These are phyloP conservation scores for Ctenochaetus hawaiiensis DNA, from an alignment of 2,797 vertebrate species.

Conservation along the genomic window DNA sequence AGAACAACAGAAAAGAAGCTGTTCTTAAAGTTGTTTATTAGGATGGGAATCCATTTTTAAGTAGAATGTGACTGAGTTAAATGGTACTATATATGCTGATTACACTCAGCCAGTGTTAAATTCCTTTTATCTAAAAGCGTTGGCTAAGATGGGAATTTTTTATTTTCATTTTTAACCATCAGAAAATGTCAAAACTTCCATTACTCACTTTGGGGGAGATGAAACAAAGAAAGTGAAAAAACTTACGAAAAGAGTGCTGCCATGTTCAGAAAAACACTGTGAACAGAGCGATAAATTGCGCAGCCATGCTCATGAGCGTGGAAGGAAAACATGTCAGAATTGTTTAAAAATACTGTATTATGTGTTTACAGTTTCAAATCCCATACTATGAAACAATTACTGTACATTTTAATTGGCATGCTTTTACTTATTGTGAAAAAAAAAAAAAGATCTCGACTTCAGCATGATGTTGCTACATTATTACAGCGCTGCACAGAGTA, in stretches of 20 bases:
- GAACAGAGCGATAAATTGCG: background rate
- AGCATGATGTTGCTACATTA: slow-evolving; percentile 28
- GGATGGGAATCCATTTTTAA: background rate
- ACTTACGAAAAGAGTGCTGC: background rate
- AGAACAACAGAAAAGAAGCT: background rate
- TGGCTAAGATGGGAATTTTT: background rate
- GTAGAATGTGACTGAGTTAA: background rate
- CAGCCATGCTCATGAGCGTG: background rate
- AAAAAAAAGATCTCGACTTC: slow-evolving; percentile 3
- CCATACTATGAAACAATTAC: slow-evolving; percentile 19
- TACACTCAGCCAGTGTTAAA: background rate
- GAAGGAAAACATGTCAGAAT: slow-evolving; percentile 23
- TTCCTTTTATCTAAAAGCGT: background rate
- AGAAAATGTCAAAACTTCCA: slow-evolving; percentile 3
- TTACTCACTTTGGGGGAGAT: slow-evolving; percentile 1
- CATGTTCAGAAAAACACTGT: slow-evolving; percentile 8
- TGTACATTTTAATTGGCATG: slow-evolving; percentile 26
- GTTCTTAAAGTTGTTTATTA: slow-evolving; percentile 8
- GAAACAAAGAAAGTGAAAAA: background rate
- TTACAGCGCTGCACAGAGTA: slow-evolving; percentile 29
- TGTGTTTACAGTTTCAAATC: slow-evolving; percentile 18
- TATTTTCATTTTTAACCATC: slow-evolving; percentile 1
- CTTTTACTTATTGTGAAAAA: slow-evolving; percentile 17
- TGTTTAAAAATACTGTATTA: background rate
- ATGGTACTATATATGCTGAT: slow-evolving; percentile 2